Evolutionary conservation across 2,113 vertebrate genomes (phyloP), one percentile per base, ranked within the genome.

Genomic region (Furnarius figulus): DNA sequence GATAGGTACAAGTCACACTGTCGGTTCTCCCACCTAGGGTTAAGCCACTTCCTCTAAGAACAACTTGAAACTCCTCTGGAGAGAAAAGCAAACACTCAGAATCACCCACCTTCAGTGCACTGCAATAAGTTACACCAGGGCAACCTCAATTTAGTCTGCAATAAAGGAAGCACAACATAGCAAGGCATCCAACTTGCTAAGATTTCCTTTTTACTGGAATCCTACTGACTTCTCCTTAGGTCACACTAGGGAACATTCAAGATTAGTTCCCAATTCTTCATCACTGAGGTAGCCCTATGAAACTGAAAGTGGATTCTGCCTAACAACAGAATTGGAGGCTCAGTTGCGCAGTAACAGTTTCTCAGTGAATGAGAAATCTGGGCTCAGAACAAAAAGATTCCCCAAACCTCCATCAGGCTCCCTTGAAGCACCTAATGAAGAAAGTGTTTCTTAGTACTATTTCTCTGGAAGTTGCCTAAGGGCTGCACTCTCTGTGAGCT

Each of bases 31-130:
- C 98, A 15, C 98, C 99, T 2, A 98, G n/a, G 3, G 78, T 92
- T 96, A 99, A 98, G 85, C 99, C 99, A 24, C 98, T 99, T 90
- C 99, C 99, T 89, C 95, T 96, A 56, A 99, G 97, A 68, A 99
- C 99, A 30, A 99, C 98, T 44, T 99, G 97, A 89, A 99, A 99
- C 73, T 99, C 97, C 96, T 99, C 99, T 99, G 97, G 7, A 97
- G 85, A 78, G n/a, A 56, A 95, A 95, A 95, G 42, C 6, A 91
- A 91, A 79, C 93, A 81, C 18, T 47, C 5, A 5, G 24, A 53
- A 49, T 83, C 19, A 71, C 14, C 12, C 13, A 14, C 52, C 18
- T 59, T 67, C 30, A 78, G 30, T 44, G 33, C 17, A 22, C 4
- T 67, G 55, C 47, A 35, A 0, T 39, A 50, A 76, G 10, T 33